Evolutionary conservation across 2,113 vertebrate species (phyloP).

Genomic region (Ptilorrhoa leucosticta): DNA sequence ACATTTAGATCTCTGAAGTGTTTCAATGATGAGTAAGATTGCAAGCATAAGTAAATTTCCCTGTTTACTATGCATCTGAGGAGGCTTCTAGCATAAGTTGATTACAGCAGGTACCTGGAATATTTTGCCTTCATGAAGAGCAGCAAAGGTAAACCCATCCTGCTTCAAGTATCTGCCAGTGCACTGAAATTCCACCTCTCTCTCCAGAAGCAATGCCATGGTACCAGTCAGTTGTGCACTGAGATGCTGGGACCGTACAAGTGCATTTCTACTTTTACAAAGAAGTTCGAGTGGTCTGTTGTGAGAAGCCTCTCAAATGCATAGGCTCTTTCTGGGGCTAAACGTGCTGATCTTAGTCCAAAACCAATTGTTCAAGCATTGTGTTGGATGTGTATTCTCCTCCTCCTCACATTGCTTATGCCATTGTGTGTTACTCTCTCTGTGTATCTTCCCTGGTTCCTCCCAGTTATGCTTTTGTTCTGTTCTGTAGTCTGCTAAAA

Average conservation of each 20-base stretch:
- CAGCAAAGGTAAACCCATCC: not conserved
- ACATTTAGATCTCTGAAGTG: conserved; percentile 27
- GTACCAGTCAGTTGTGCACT: not conserved
- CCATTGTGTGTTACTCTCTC: not conserved
- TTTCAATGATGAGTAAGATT: not conserved
- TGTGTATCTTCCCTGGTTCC: not conserved
- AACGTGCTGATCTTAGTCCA: conserved; percentile 9
- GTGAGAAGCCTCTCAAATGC: conserved; percentile 39
- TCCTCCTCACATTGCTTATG: not conserved
- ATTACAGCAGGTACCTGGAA: not conserved
- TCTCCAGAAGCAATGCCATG: not conserved
- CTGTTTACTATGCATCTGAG: conserved; percentile 39
- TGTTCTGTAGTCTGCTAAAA: not conserved
- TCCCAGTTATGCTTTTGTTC: not conserved
- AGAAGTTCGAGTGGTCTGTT: not conserved
- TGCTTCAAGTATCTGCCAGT: not conserved
- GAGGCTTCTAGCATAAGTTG: not conserved
- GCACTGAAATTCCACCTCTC: not conserved
- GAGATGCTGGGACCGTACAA: not conserved
- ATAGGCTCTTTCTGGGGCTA: not conserved
- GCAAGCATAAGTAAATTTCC: conserved; percentile 6
- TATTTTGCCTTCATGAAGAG: not conserved
- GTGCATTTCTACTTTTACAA: not conserved
- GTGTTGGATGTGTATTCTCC: not conserved
- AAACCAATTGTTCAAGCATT: not conserved